phyloP scores from a whole-genome alignment of 2,888 invertebrate species.

The Pyrgus malvae region DNA sequence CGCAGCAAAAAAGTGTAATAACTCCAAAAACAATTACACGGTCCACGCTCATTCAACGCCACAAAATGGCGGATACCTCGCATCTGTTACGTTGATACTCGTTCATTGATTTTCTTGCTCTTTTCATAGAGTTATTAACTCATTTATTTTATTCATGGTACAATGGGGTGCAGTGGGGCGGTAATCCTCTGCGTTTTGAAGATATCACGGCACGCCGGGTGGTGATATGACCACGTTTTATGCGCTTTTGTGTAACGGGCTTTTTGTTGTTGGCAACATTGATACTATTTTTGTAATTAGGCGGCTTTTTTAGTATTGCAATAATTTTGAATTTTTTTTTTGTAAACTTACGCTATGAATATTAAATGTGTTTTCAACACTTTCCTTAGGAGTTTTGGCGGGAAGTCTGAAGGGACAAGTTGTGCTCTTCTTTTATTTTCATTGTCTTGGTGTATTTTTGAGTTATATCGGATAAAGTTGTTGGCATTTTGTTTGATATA shows the following conservation, averaged over 20 bases:
- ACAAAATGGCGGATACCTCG: conserved; percentile 30
- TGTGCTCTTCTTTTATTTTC: too few species aligned
- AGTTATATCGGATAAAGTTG: too few species aligned
- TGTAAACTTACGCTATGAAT: too few species aligned
- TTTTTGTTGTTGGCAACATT: not conserved
- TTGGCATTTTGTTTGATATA: too few species aligned
- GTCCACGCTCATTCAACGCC: conserved; percentile 14
- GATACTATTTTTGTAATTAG: not conserved
- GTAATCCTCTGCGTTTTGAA: conserved; percentile 34
- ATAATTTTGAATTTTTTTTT: too few species aligned
- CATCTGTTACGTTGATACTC: conserved; percentile 39
- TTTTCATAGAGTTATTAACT: conserved; percentile 44
- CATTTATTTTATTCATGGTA: conserved; percentile 36
- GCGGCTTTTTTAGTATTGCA: too few species aligned
- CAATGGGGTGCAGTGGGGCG: conserved; percentile 33
- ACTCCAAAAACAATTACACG: conserved; percentile 25
- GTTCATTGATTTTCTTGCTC: conserved; percentile 37
- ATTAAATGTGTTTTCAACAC: too few species aligned
- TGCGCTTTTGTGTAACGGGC: conserved; percentile 25
- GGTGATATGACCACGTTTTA: conserved; percentile 20
- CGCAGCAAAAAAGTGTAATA: not conserved
- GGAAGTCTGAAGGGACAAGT: too few species aligned
- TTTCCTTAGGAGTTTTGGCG: too few species aligned
- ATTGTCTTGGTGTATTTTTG: too few species aligned
- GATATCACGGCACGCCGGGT: conserved; percentile 15